A percentile compares a stretch with the other conserved stretches of the same genome.
Evolutionary conservation across 2,113 vertebrate genomes (phyloP).

Genomic region (Tragelaphus imberbis): DNA sequence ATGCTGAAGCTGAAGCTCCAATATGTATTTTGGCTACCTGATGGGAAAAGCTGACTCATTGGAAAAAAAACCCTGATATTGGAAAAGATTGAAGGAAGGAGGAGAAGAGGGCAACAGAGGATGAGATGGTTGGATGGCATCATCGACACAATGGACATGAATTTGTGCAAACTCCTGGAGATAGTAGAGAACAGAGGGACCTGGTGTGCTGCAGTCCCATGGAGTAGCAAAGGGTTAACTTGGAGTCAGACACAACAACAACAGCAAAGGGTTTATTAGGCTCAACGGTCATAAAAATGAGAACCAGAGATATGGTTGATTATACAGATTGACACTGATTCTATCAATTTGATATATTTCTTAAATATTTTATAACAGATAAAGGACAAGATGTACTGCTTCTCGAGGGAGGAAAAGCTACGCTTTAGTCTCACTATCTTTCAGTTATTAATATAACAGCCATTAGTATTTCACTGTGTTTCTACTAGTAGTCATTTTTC

Average conservation of each 20-base stretch:
- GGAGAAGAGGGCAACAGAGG: neutral
- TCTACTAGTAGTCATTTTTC: neutral
- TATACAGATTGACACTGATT: neutral
- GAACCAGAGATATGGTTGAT: neutral
- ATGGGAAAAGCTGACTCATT: neutral
- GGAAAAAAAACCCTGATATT: neutral
- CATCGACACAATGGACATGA: neutral
- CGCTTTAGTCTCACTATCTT: neutral
- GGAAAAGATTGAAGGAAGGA: neutral
- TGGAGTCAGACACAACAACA: neutral
- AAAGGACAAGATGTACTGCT: neutral
- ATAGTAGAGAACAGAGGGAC: neutral
- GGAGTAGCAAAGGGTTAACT: neutral
- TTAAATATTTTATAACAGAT: neutral
- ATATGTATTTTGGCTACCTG: neutral
- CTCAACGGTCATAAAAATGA: constrained; percentile 1
- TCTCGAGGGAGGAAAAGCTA: neutral
- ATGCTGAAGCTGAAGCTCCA: neutral
- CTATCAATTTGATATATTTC: constrained; percentile 4
- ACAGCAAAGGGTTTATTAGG: neutral
- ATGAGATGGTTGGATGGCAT: neutral
- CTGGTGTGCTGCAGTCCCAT: neutral
- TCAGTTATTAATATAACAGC: neutral
- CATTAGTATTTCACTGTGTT: neutral
- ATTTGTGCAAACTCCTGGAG: neutral